phyloP scores from a whole-genome alignment of 2,113 vertebrate genomes.

The Seriola dumerili region DNA sequence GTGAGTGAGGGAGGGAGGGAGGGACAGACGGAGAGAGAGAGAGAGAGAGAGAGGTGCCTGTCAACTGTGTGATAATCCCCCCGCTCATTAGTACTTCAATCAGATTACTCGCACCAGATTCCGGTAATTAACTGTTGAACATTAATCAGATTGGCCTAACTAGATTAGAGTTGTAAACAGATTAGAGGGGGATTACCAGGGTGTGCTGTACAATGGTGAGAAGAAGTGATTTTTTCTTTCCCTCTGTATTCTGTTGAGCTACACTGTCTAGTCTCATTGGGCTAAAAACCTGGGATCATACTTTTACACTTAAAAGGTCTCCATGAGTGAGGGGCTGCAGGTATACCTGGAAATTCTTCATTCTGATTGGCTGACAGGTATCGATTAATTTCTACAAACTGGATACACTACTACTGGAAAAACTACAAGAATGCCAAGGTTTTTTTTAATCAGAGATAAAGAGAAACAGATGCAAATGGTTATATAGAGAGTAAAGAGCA shows the following conservation, averaged over 20 bases:
- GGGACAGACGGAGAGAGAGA: background rate
- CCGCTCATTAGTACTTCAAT: conserved; percentile 60
- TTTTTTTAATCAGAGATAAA: too few species aligned
- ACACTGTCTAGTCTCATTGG: background rate
- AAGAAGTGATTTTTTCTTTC: background rate
- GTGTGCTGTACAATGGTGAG: conserved; percentile 10
- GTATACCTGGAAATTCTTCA: background rate
- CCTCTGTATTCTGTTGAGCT: conserved; percentile 9
- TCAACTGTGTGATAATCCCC: conserved; percentile 58
- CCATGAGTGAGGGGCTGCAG: background rate
- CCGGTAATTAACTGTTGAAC: conserved; percentile 61
- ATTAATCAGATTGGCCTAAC: conserved; percentile 67
- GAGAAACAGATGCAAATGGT: background rate
- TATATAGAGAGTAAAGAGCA: background rate
- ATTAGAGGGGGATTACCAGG: conserved; percentile 61
- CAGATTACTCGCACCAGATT: conserved; percentile 61
- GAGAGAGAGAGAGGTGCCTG: conserved; percentile 11
- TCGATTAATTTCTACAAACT: background rate
- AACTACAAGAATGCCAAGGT: background rate
- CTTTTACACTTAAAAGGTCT: too few species aligned
- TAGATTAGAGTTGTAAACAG: conserved; percentile 72
- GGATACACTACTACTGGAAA: too few species aligned
- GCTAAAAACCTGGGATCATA: background rate
- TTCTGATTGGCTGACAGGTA: background rate
- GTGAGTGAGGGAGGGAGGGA: background rate